These are phyloP conservation scores for Poeciliopsis turneri DNA, from an alignment of 2,797 vertebrate species.

Conservation along the genomic window DNA sequence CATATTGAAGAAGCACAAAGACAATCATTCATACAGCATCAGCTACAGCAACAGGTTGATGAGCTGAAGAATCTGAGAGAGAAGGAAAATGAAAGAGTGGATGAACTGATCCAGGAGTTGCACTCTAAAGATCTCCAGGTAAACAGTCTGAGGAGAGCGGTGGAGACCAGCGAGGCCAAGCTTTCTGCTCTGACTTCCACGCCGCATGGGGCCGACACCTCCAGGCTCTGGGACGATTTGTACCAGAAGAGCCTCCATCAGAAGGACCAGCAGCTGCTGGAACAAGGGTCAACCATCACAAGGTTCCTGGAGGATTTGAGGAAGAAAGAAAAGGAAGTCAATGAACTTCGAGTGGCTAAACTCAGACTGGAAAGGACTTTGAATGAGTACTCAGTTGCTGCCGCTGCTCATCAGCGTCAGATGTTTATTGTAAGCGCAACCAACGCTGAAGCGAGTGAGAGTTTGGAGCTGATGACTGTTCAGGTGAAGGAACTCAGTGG, in stretches of 20 bases:
- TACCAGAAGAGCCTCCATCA: constrained; percentile 82
- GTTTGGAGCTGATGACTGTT: constrained; percentile 67
- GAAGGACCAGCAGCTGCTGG: constrained; percentile 85
- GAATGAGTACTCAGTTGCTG: constrained; percentile 78
- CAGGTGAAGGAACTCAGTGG: constrained; percentile 74
- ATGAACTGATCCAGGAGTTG: constrained; percentile 70
- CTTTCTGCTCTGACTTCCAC: constrained; percentile 78
- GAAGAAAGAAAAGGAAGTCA: constrained; percentile 73
- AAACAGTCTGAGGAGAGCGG: constrained; percentile 76
- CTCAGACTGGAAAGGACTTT: constrained; percentile 77
- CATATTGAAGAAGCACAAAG: constrained; percentile 67
- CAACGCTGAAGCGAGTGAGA: constrained; percentile 76
- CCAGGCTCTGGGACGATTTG: constrained; percentile 78
- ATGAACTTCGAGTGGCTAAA: constrained; percentile 74
- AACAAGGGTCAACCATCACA: constrained; percentile 78
- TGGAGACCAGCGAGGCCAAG: constrained; percentile 76
- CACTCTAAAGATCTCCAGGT: constrained; percentile 76
- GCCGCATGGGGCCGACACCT: constrained; percentile 73
- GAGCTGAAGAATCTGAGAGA: constrained; percentile 75
- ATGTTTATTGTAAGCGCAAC: constrained; percentile 80
- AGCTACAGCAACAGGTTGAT: constrained; percentile 72
- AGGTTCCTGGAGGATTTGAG: constrained; percentile 81
- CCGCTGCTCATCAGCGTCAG: constrained; percentile 78
- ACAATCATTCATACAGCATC: constrained; percentile 67
- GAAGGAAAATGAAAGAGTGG: constrained; percentile 49